These are phyloP conservation scores for Crambe crambe DNA, from an alignment of 37 sponge, comb jelly and placozoan species.

Conservation along the genomic window DNA sequence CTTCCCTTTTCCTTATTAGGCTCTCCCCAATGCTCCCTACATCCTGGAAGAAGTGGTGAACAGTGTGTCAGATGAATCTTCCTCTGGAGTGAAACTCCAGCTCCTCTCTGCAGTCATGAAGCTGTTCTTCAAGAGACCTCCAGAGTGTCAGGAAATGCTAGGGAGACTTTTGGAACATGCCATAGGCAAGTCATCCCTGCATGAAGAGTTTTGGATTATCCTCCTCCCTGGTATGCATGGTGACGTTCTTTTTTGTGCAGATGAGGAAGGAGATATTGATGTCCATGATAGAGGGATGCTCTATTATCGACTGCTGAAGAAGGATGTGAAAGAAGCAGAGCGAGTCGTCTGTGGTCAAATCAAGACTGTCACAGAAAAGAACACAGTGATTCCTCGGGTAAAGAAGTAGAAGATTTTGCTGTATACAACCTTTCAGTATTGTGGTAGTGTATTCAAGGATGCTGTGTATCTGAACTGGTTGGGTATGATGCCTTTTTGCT, in stretches of 20 bases:
- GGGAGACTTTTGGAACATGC: conserved; percentile 84
- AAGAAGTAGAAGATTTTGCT: conserved; percentile 3
- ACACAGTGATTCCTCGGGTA: conserved; percentile 67
- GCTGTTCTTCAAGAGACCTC: conserved; percentile 94
- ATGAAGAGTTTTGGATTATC: background rate
- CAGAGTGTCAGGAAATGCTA: conserved; percentile 94
- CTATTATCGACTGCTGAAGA: conserved; percentile 91
- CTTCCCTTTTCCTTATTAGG: conserved; percentile 13
- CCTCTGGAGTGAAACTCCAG: conserved; percentile 81
- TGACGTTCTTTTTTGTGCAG: conserved; percentile 11
- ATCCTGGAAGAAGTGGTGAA: conserved; percentile 76
- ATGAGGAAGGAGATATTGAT: conserved; percentile 93
- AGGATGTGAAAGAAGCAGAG: conserved; percentile 67
- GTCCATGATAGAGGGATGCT: conserved; percentile 90
- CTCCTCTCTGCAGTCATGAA: conserved; percentile 92
- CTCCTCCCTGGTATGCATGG: background rate
- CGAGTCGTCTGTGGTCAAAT: conserved; percentile 62
- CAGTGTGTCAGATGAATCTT: conserved; percentile 59
- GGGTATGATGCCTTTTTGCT: background rate
- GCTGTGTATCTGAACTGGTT: too few species aligned
- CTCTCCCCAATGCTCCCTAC: conserved; percentile 84
- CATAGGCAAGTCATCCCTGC: conserved; percentile 45
- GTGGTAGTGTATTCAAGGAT: too few species aligned
- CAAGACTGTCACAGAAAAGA: conserved; percentile 51
- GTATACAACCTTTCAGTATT: too few species aligned